Evolutionary conservation across 2,888 invertebrate species (phyloP).

Genomic region (Dynastes grantii): DNA sequence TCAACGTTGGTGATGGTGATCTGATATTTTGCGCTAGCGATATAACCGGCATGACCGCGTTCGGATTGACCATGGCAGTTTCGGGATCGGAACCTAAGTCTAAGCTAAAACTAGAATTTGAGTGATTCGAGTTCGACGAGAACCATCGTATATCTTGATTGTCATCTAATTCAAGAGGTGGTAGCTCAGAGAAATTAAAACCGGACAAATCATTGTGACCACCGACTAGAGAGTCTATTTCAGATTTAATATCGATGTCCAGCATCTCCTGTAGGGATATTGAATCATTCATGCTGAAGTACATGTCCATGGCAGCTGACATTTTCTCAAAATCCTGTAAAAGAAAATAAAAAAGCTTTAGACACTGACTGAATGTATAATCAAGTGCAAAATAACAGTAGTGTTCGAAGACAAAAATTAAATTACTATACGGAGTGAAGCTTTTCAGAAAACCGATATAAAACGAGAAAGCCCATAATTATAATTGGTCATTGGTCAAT

Average conservation of each 20-base stretch:
- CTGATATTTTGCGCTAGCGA: slow-evolving; percentile 71
- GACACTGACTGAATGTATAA: too few species aligned
- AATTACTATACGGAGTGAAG: too few species aligned
- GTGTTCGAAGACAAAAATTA: too few species aligned
- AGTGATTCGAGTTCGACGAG: slow-evolving; percentile 72
- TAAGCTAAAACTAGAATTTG: slow-evolving; percentile 79
- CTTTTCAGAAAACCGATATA: too few species aligned
- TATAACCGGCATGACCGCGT: slow-evolving; percentile 89
- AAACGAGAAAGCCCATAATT: too few species aligned
- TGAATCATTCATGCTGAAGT: slow-evolving; percentile 72
- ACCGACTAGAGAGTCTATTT: slow-evolving; percentile 86
- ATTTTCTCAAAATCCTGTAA: slow-evolving; percentile 56
- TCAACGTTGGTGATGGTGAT: slow-evolving; percentile 77
- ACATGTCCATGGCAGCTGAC: slow-evolving; percentile 73
- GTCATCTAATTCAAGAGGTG: slow-evolving; percentile 80
- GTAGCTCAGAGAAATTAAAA: slow-evolving; percentile 77
- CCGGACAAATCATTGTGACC: slow-evolving; percentile 79
- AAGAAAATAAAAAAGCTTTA: background rate
- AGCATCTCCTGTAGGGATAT: slow-evolving; percentile 90
- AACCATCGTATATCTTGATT: slow-evolving; percentile 76
- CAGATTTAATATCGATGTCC: slow-evolving; percentile 90
- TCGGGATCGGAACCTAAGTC: slow-evolving; percentile 82
- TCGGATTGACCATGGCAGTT: slow-evolving; percentile 89
- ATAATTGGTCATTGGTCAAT: too few species aligned
- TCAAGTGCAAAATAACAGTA: too few species aligned